Evolutionary conservation across 2,797 vertebrate species (phyloP).

Genomic region (Hozukius guyotensis): DNA sequence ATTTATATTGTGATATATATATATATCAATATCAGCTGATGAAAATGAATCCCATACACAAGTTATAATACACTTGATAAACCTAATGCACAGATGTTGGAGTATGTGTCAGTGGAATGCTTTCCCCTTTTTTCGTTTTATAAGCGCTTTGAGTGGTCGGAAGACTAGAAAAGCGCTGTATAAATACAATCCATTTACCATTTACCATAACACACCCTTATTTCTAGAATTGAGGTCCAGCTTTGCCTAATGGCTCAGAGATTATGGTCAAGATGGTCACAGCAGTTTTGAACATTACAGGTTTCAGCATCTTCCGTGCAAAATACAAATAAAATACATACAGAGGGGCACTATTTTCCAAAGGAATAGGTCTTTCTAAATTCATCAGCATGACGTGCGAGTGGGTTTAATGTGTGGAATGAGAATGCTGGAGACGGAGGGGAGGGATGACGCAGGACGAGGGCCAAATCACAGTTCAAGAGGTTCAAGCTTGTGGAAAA

Average conservation of each 20-base stretch:
- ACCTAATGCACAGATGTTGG: too few species aligned
- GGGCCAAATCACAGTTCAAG: not conserved
- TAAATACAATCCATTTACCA: too few species aligned
- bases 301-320: not conserved
- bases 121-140: not conserved
- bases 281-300: not conserved
- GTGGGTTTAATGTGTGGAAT: not conserved
- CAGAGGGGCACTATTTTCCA: not conserved
- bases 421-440: not conserved
- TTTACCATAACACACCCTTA: not conserved
- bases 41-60: too few species aligned
- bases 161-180: too few species aligned
- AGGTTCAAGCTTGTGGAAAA: not conserved
- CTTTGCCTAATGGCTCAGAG: not conserved
- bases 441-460: not conserved
- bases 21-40: not conserved
- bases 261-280: not conserved
- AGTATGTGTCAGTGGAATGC: not conserved
- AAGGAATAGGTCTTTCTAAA: not conserved
- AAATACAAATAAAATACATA: not conserved
- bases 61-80: not conserved
- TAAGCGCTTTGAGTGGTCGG: too few species aligned
- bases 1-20: not conserved
- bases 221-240: not conserved
- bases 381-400: not conserved